Evolutionary conservation across 1,140 invertebrate species (phyloP).

Genomic region (Achatina immaculata): DNA sequence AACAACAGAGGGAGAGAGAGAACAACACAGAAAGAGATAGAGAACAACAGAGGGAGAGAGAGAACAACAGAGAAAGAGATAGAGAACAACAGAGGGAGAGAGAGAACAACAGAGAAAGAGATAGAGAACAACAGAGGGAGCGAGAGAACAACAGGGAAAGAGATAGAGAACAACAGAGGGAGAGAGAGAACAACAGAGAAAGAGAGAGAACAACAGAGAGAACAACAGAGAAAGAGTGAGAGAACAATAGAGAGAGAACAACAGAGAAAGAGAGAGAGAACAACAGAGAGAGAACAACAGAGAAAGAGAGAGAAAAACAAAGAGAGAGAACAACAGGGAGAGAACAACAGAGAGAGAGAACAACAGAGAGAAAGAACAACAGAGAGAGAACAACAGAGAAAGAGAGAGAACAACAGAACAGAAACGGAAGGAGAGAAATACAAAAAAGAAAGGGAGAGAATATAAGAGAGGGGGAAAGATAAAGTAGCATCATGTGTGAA

Average conservation of each 20-base stretch:
- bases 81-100: no score
- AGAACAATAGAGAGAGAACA: no score
- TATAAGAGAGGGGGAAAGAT: neutral
- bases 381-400: constrained; percentile 9
- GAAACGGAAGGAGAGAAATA: neutral
- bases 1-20: no score
- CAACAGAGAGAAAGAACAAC: constrained; percentile 12
- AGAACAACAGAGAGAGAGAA: constrained; percentile 30
- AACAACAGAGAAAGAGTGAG: constrained; percentile 29
- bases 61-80: neutral
- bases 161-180: constrained; percentile 27
- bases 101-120: neutral
- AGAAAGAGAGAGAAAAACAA: no score
- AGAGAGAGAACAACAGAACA: neutral
- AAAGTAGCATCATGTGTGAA: neutral
- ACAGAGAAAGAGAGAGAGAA: constrained; percentile 28
- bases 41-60: no score
- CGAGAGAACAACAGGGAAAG: no score
- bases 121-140: constrained; percentile 2
- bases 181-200: constrained; percentile 19
- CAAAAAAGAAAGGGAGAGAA: constrained; percentile 13
- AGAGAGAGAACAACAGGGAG: no score
- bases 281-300: constrained; percentile 22
- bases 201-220: constrained; percentile 27
- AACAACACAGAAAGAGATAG: no score